phyloP scores from a whole-genome alignment of 2,113 vertebrate genomes.

The Bungarus multicinctus region DNA sequence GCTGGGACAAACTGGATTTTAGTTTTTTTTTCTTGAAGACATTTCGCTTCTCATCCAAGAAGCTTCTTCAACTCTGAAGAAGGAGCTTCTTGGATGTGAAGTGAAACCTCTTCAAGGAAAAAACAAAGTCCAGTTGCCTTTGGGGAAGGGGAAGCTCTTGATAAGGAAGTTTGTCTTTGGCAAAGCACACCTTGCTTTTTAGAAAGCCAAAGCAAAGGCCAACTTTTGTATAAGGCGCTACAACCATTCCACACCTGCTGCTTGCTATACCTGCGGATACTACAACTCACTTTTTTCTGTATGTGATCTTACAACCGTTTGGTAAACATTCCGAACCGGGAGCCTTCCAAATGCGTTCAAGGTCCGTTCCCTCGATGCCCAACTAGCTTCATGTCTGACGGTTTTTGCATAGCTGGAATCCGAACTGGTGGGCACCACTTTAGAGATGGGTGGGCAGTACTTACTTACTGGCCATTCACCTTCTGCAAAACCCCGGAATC shows the following conservation, averaged over 20 bases:
- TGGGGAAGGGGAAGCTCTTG: not conserved
- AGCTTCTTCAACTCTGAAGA: not conserved
- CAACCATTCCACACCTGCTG: not conserved
- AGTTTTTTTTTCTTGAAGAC: not conserved
- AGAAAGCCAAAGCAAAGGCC: not conserved
- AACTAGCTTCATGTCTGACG: not conserved
- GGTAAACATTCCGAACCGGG: not conserved
- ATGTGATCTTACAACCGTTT: not conserved
- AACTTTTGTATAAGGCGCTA: not conserved
- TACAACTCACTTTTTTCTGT: not conserved
- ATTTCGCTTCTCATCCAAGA: not conserved
- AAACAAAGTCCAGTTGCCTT: not conserved
- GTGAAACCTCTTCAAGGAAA: not conserved
- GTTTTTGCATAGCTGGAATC: not conserved
- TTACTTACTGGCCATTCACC: not conserved
- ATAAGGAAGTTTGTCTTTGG: not conserved
- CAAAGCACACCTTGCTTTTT: not conserved
- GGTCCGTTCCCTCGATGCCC: not conserved
- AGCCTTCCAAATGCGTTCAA: not conserved
- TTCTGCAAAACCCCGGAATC: not conserved
- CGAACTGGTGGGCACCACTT: not conserved
- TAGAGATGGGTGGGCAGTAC: not conserved
- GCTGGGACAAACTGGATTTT: not conserved
- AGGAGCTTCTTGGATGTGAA: not conserved
- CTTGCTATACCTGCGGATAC: not conserved